phyloP scores from a whole-genome alignment of 2,888 invertebrate species.

The Nomada hirtipes region DNA sequence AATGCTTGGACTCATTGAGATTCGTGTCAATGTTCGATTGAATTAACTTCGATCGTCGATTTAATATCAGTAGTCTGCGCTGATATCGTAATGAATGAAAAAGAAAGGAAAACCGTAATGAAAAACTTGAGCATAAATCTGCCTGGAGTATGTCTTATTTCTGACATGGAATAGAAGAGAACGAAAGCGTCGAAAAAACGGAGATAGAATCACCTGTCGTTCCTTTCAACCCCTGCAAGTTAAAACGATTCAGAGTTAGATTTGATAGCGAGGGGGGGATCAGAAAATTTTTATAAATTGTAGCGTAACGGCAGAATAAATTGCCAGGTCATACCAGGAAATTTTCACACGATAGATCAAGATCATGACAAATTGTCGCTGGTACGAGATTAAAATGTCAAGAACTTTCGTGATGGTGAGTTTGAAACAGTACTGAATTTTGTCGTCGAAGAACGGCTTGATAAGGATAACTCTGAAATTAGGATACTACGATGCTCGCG shows the following conservation, averaged over 20 bases:
- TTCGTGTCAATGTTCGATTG: conserved; percentile 18
- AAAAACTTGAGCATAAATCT: background rate
- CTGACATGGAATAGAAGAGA: background rate
- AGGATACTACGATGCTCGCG: background rate
- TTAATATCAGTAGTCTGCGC: background rate
- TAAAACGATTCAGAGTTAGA: background rate
- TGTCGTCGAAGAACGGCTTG: background rate
- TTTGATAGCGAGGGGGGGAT: background rate
- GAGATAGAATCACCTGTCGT: background rate
- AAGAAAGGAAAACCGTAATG: background rate
- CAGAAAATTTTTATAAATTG: conserved; percentile 9
- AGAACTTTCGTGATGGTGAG: background rate
- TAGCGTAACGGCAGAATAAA: conserved; percentile 4
- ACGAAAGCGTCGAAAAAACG: conserved; percentile 3
- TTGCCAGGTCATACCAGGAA: background rate
- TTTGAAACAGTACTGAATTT: background rate
- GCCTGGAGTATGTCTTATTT: conserved; percentile 20
- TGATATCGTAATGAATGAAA: background rate
- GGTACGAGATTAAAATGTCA: background rate
- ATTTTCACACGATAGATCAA: background rate
- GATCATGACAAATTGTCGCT: background rate
- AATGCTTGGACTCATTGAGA: background rate
- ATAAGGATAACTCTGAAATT: background rate
- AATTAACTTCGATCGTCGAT: background rate
- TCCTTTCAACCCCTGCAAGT: background rate